Conservation (phyloP, 1,140 invertebrate genomes). For the Rhynchophorus ferrugineus region DNA sequence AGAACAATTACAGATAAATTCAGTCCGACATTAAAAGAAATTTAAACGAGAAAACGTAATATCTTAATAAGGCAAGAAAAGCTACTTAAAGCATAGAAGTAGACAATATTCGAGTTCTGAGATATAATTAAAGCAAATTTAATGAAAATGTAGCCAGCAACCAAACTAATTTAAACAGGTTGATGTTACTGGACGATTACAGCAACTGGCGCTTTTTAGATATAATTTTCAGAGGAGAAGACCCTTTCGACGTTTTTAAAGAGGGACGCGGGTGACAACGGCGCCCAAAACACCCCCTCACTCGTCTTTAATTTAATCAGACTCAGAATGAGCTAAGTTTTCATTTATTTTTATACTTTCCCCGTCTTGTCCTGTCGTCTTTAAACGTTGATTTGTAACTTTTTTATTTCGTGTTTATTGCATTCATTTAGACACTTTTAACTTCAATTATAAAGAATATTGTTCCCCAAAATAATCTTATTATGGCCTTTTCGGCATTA, state of each 20-base stretch:
- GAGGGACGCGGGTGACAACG: slow-evolving; percentile 26
- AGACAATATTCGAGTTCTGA: slow-evolving; percentile 6
- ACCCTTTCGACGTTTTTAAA: slow-evolving; percentile 31
- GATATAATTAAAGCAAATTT: slow-evolving; percentile 23
- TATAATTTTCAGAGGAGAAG: slow-evolving; percentile 24
- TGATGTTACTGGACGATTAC: slow-evolving; percentile 25
- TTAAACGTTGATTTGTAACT: slow-evolving; percentile 26
- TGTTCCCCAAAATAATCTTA: slow-evolving; percentile 25
- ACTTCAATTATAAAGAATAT: slow-evolving; percentile 31
- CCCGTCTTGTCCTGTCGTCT: slow-evolving; percentile 15
- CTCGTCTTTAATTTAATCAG: slow-evolving; percentile 35
- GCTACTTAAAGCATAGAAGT: background rate
- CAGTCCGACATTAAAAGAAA: background rate
- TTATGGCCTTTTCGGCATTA: slow-evolving; percentile 17
- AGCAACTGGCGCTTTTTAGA: slow-evolving; percentile 16
- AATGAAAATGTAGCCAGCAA: slow-evolving; percentile 24
- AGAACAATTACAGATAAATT: too few relatives aligned
- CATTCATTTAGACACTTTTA: slow-evolving; percentile 27
- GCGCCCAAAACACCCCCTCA: slow-evolving; percentile 11
- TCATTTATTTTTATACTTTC: slow-evolving; percentile 36
- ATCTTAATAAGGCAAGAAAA: slow-evolving; percentile 7
- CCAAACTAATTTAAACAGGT: slow-evolving; percentile 29
- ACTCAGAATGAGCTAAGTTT: slow-evolving; percentile 35
- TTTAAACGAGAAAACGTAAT: background rate
- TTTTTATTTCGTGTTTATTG: slow-evolving; percentile 27